These are phyloP conservation scores for Melieria omissa DNA, from an alignment of 2,888 invertebrate species.

Conservation along the genomic window DNA sequence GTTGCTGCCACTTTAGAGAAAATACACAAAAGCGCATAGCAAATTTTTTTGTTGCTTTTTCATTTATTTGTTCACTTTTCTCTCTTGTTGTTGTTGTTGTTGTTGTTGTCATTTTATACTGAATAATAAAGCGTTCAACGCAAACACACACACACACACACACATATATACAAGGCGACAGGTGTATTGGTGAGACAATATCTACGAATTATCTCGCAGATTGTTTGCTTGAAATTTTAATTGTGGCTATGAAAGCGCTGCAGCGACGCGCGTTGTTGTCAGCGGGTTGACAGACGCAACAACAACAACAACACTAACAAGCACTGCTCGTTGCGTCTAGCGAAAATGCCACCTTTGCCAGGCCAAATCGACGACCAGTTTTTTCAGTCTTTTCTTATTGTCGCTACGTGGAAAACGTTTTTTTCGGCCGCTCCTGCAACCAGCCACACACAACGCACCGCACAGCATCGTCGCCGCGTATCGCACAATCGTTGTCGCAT, in stretches of 20 bases:
- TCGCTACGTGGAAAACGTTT: slow-evolving; percentile 49
- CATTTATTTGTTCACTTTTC: not conserved
- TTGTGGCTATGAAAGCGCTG: slow-evolving; percentile 42
- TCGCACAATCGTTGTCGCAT: too few relatives aligned
- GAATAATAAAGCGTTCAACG: not conserved
- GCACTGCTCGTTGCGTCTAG: slow-evolving; percentile 41
- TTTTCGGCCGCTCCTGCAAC: not conserved
- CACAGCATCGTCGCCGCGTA: too few relatives aligned
- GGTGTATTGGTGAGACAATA: not conserved
- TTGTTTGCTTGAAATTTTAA: slow-evolving; percentile 47
- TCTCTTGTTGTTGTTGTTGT: not conserved
- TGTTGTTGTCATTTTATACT: not conserved
- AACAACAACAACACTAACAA: not conserved
- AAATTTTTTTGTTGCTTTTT: not conserved
- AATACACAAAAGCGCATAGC: slow-evolving; percentile 29
- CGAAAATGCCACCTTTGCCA: slow-evolving; percentile 43
- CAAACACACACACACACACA: slow-evolving; percentile 8
- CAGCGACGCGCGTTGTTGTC: slow-evolving; percentile 10
- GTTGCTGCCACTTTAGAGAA: slow-evolving; percentile 23
- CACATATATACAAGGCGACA: not conserved
- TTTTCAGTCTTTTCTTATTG: slow-evolving; percentile 48
- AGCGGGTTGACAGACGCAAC: slow-evolving; percentile 1
- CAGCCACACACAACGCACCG: too few relatives aligned
- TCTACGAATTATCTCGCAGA: slow-evolving; percentile 43
- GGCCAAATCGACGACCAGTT: slow-evolving; percentile 44